Conservation (phyloP, 2,113 vertebrate species). For the Callithrix jacchus region DNA sequence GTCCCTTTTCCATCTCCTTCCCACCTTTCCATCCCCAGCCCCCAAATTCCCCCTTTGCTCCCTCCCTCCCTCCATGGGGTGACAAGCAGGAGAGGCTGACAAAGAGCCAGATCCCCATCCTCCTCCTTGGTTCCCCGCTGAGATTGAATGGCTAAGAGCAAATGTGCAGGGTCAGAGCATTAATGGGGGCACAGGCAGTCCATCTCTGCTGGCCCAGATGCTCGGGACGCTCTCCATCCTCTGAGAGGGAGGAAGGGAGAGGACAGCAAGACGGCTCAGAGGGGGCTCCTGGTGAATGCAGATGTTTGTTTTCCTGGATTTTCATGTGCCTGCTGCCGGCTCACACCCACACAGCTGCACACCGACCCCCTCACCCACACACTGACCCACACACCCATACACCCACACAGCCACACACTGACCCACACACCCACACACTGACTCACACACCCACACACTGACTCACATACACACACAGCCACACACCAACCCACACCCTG, state of each 20-base stretch:
- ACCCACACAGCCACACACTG: too few species aligned
- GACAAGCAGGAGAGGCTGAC: background rate
- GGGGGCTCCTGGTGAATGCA: rapidly evolving
- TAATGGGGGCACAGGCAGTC: background rate
- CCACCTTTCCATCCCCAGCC: background rate
- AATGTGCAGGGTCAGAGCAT: constrained; percentile 33
- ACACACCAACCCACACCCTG: rapidly evolving
- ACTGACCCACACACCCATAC: too few species aligned
- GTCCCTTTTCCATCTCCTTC: background rate
- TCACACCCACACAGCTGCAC: background rate
- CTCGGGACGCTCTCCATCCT: background rate
- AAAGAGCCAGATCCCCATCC: background rate
- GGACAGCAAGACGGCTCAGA: background rate
- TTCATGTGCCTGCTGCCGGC: background rate
- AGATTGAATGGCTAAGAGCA: background rate
- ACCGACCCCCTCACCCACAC: too few species aligned
- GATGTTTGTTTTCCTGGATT: background rate
- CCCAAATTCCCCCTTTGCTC: background rate
- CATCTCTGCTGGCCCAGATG: background rate
- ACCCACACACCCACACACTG: too few species aligned
- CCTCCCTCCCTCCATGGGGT: background rate
- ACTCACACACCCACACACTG: rapidly evolving
- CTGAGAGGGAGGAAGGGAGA: background rate
- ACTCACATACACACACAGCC: too few species aligned
- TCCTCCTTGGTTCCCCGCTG: constrained; percentile 42